Evolutionary conservation across 2,113 vertebrate genomes (phyloP), one percentile per base, ranked within the genome.

Genomic region (Chaetorhynchus papuensis): DNA sequence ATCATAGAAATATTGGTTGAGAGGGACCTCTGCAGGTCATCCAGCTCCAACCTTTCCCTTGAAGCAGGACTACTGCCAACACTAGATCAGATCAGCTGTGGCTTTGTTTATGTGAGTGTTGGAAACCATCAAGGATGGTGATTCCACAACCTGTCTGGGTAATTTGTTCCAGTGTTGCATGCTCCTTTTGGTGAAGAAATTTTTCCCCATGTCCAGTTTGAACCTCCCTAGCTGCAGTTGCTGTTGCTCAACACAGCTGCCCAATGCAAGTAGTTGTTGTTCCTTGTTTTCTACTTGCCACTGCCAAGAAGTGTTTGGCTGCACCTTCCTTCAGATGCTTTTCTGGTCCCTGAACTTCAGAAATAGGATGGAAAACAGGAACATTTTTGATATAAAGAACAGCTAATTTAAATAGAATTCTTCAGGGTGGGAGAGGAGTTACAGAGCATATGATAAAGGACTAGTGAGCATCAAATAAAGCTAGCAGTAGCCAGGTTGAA

Each of bases 11-110:
- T 69, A 80, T n/a, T 95, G 91, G 89, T 94, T 95, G 94, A 97
- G 93, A 96, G 95, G 93, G 95, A 94, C 96, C 94, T 97, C 96
- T 96, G 86, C 91, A 97, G 95, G 95, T 92, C 93, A 94, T 26
- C 52, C 23, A 4, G 50, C 13, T 69, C 72, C 35, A 74, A 41
- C 47, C 80, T 75, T 50, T 37, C 56, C 19, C 64, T 78, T 66
- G 42, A 83, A 74, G 39, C 31, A 81, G 60, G 35, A 44, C 50
- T 66, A 13, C 4, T 47, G 83, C 64, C 91, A 90, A 20, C 42
- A 30, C 13, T 13, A 64, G 54, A 20, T 47, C 59, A 50, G 39
- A 47, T 84, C 87, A 91, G 68, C 68, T 74, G 35, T 21, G 35
- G 33, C 27, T 94, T 61, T 42, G 26, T 80, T 50, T 59, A 74